Evolutionary conservation across 2,888 invertebrate genomes (phyloP).

Genomic region (Cephus spinipes): DNA sequence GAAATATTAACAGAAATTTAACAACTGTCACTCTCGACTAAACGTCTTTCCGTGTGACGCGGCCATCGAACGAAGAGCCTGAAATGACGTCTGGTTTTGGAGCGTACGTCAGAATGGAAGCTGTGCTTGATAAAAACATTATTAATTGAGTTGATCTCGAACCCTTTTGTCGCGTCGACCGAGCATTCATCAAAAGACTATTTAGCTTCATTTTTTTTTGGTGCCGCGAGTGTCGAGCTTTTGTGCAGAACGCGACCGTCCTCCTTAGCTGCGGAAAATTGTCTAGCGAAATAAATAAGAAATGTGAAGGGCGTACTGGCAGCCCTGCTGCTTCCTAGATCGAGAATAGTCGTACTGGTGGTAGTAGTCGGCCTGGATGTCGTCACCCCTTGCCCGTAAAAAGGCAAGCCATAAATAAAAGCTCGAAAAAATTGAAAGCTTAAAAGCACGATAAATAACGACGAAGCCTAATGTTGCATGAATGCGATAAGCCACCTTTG

Average conservation of each 20-base stretch:
- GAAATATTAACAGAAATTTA: neutral
- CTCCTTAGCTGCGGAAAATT: constrained; percentile 9
- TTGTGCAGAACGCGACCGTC: neutral
- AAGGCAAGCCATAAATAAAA: constrained; percentile 31
- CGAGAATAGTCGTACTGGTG: neutral
- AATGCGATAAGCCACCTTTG: constrained; percentile 61
- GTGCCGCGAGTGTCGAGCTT: neutral
- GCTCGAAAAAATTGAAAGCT: constrained; percentile 43
- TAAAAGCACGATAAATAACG: constrained; percentile 59
- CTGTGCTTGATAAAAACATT: constrained; percentile 1
- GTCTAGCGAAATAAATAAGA: constrained; percentile 20
- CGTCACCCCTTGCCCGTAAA: constrained; percentile 20
- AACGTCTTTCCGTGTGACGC: neutral
- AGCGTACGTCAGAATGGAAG: neutral
- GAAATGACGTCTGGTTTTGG: neutral
- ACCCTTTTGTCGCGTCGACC: neutral
- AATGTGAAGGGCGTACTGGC: constrained; percentile 1
- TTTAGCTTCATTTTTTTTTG: neutral
- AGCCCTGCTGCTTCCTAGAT: constrained; percentile 17
- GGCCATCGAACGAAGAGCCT: neutral
- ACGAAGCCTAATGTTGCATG: constrained; percentile 64
- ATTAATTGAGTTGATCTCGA: constrained; percentile 5
- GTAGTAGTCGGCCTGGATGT: neutral
- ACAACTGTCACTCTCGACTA: neutral
- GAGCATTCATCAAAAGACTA: constrained; percentile 3